phyloP scores from a whole-genome alignment of 2,113 vertebrate genomes.

The Nannospalax galili region DNA sequence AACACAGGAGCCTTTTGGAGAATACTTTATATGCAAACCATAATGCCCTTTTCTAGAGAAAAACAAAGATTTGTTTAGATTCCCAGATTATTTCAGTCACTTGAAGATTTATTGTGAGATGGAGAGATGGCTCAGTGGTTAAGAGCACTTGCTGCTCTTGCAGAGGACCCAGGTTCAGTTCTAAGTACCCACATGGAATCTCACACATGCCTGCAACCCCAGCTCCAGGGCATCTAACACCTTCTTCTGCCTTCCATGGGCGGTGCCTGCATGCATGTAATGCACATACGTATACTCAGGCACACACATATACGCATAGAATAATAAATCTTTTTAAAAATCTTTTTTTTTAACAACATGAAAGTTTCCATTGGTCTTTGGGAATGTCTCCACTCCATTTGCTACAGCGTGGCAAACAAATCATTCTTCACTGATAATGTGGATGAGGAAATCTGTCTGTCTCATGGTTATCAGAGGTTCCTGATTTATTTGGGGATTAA shows the following conservation, averaged over 20 bases:
- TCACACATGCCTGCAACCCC: no score
- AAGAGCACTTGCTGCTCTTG: no score
- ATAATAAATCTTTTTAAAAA: no score
- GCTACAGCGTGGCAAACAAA: not conserved
- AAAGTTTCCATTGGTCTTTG: not conserved
- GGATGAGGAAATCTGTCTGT: not conserved
- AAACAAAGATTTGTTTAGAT: not conserved
- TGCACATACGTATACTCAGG: no score
- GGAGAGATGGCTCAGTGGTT: no score
- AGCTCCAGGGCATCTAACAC: no score
- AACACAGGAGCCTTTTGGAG: not conserved
- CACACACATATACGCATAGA: no score
- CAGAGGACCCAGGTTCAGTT: no score
- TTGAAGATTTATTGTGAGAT: not conserved
- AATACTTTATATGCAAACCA: not conserved
- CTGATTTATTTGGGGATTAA: conserved; percentile 26
- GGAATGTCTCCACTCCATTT: not conserved
- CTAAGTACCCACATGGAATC: no score
- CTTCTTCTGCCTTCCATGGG: no score
- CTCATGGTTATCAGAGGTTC: not conserved
- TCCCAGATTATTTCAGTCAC: not conserved
- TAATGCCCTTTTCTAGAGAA: not conserved
- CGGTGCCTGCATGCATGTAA: no score
- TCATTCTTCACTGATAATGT: not conserved
- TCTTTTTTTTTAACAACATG: not conserved